Conservation (phyloP, 1,140 invertebrate species). For the Theocolax elegans region DNA sequence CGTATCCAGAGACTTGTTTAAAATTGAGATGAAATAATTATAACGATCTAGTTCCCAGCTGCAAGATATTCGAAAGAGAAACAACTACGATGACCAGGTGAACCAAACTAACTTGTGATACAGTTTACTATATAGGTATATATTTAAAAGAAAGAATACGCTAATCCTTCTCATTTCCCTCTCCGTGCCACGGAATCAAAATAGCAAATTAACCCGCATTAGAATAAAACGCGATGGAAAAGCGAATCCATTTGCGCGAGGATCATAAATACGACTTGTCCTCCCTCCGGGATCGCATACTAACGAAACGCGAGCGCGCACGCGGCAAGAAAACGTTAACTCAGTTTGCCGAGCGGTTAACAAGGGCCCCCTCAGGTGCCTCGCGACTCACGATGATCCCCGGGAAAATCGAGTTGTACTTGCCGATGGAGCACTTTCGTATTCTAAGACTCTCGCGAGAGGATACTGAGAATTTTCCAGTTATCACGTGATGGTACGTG, state of each 20-base stretch:
- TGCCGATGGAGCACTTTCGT: not conserved
- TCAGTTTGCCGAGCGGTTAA: slow-evolving; percentile 35
- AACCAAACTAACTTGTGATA: no score
- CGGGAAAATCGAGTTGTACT: not conserved
- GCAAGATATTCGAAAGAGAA: no score
- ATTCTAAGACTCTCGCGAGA: no score
- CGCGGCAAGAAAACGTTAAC: slow-evolving; percentile 32
- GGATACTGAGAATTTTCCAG: no score
- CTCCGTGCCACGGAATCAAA: slow-evolving; percentile 24
- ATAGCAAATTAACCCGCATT: slow-evolving; percentile 36
- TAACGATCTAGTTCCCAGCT: no score
- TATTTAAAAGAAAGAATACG: slow-evolving; percentile 27
- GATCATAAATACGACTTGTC: slow-evolving; percentile 32
- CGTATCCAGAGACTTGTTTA: no score
- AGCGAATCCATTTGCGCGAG: slow-evolving; percentile 27
- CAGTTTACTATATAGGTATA: no score
- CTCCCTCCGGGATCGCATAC: slow-evolving; percentile 11
- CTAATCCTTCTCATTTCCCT: slow-evolving; percentile 14
- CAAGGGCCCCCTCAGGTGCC: slow-evolving; percentile 17
- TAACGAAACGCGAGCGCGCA: slow-evolving; percentile 16
- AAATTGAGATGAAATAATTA: no score
- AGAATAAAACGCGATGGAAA: slow-evolving; percentile 18
- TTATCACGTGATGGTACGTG: no score
- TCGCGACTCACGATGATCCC: not conserved
- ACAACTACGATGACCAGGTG: no score